Evolutionary conservation across 2,113 vertebrate genomes (phyloP), one percentile per base, ranked within the genome.

Genomic region (Cyanoliseus patagonus): DNA sequence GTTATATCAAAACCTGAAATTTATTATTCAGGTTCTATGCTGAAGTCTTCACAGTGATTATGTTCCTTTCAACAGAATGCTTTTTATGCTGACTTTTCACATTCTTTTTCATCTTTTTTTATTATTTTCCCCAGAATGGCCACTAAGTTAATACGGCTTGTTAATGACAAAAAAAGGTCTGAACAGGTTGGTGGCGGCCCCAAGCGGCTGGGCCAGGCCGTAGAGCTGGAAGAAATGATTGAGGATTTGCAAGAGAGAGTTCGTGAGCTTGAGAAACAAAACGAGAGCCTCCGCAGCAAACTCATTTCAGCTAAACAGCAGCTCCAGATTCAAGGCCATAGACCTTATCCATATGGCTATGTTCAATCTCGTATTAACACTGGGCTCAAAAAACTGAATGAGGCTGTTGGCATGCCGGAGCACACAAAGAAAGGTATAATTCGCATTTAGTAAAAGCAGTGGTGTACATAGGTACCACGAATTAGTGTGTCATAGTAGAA

Each of bases 1-100:
- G 98, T 99, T 99, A 98, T 99, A 99, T 99, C 98, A 99, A 98
- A 99, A 99, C 98, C 99, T 99, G 99, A 99, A 99, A 99, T 99
- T 98, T 98, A 99, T 99, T 99, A 99, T 99, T 99, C 98, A 98
- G 98, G 98, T 98, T 99, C 98, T 98, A 97, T 95, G 97, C 98
- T 98, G 98, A 98, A 98, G 98, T 98, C 98, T 98, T 98, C 98
- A 96, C 98, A 98, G 98, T 97, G 98, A 98, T 99, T 98, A 99
- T 98, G 98, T 98, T 98, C 98, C 97, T 98, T 99, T 98, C 98
- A 98, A 98, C 98, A 97, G 97, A 98, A 97, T 95, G 97, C 96
- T 98, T 98, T 98, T 98, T 97, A 98, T 98, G 98, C 98, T 98
- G 98, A 98, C 97, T 99, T 98, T 98, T 98, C 98, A 98, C 98